Conservation (phyloP, 2,113 vertebrate genomes). For the Cisticola juncidis region DNA sequence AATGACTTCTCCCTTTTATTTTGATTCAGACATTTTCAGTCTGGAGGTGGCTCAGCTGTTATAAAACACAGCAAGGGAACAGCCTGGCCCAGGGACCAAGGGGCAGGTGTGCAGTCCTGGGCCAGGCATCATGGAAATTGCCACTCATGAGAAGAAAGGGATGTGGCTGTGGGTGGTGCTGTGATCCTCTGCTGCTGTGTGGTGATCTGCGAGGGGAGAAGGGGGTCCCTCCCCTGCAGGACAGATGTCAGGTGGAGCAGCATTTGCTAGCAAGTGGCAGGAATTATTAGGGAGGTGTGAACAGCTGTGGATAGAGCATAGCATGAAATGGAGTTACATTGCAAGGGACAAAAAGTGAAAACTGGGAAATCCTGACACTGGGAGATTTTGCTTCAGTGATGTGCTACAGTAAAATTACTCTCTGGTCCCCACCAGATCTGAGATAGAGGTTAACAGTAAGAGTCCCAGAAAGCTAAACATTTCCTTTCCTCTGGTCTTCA, state of each 20-base stretch:
- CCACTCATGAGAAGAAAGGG: fast-evolving
- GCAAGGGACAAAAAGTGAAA: not conserved
- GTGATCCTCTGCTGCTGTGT: fast-evolving
- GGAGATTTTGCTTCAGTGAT: not conserved
- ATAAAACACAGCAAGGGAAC: not conserved
- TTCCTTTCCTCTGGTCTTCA: not conserved
- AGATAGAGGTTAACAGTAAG: not conserved
- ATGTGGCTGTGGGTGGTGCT: fast-evolving
- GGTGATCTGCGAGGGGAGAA: not conserved
- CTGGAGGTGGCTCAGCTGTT: not conserved
- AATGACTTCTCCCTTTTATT: not conserved
- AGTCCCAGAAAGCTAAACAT: not conserved
- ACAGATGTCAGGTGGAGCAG: not conserved
- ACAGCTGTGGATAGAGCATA: not conserved
- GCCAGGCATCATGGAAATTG: fast-evolving
- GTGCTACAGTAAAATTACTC: not conserved
- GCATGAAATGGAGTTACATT: not conserved
- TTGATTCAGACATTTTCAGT: not conserved
- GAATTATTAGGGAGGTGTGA: not conserved
- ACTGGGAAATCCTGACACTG: fast-evolving
- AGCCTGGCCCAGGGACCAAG: not conserved
- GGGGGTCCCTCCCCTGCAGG: not conserved
- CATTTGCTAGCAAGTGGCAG: not conserved
- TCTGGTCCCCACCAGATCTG: not conserved
- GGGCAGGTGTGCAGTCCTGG: not conserved